phyloP scores from a whole-genome alignment of 2,888 invertebrate genomes.

The Eumerus sabulonum region DNA sequence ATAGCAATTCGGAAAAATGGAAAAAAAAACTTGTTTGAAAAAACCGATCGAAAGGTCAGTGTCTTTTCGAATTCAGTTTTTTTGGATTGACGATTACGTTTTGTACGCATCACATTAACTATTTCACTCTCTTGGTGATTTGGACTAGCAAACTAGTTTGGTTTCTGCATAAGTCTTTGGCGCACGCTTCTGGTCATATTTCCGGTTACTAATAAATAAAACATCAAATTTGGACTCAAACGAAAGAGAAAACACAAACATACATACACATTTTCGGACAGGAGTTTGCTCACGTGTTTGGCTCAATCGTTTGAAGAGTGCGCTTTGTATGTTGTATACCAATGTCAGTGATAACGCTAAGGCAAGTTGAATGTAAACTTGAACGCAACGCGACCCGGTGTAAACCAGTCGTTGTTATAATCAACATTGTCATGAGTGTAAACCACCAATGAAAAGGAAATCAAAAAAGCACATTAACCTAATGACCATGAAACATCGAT shows the following conservation, averaged over 20 bases:
- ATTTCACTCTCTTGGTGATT: too few relatives aligned
- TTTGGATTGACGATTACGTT: slow-evolving; percentile 33
- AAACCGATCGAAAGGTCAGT: slow-evolving; percentile 58
- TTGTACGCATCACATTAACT: not conserved
- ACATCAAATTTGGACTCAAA: too few relatives aligned
- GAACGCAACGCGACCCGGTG: too few relatives aligned
- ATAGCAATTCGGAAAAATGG: slow-evolving; percentile 21
- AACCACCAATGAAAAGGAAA: slow-evolving; percentile 37
- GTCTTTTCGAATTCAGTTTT: slow-evolving; percentile 28
- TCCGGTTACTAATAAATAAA: slow-evolving; percentile 7
- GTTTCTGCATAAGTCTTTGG: too few relatives aligned
- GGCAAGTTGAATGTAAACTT: too few relatives aligned
- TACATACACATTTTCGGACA: not conserved
- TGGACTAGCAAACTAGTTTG: too few relatives aligned
- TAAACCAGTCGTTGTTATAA: too few relatives aligned
- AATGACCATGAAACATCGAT: slow-evolving; percentile 51
- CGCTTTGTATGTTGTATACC: not conserved
- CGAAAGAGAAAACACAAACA: too few relatives aligned
- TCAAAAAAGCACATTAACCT: slow-evolving; percentile 49
- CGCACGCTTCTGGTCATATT: not conserved
- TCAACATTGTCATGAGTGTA: too few relatives aligned
- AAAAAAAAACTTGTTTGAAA: slow-evolving; percentile 36
- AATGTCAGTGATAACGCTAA: too few relatives aligned
- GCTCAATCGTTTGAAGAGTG: not conserved
- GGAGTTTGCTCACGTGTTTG: not conserved